A percentile compares a stretch with the other conserved stretches of the same genome.
These are phyloP conservation scores for Panagrolaimus sp. DNA, from an alignment of 1,140 invertebrate genomes.

Conservation along the genomic window DNA sequence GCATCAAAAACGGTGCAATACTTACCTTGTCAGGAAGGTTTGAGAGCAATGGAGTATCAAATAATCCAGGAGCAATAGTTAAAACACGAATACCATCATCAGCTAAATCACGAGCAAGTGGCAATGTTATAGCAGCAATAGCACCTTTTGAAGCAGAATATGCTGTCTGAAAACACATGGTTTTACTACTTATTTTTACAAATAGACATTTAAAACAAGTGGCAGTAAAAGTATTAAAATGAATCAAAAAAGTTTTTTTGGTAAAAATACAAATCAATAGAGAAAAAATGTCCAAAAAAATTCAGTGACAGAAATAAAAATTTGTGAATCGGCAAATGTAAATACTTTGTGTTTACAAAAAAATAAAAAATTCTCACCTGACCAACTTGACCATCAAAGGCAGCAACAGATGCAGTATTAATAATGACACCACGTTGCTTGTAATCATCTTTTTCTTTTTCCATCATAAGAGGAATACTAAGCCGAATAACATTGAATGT, in stretches of 20 bases:
- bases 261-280: no score
- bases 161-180: conserved; percentile 48
- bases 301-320: no score
- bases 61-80: conserved; percentile 84
- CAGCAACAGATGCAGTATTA: conserved; percentile 90
- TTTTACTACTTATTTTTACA: no score
- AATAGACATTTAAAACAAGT: no score
- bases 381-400: conserved; percentile 90
- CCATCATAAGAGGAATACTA: conserved; percentile 71
- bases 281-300: no score
- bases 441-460: conserved; percentile 72
- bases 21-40: conserved; percentile 71
- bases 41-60: conserved; percentile 80
- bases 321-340: no score
- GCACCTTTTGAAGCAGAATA: conserved; percentile 64
- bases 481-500: conserved; percentile 90
- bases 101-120: conserved; percentile 72
- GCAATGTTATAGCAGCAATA: conserved; percentile 63
- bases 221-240: no score
- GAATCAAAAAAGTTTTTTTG: no score
- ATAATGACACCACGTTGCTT: conserved; percentile 83
- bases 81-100: conserved; percentile 70
- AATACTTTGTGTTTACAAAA: no score
- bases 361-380: conserved; percentile 61
- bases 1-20: no score